Conservation (phyloP, 2,888 invertebrate genomes). For the Drosophila mimica region DNA sequence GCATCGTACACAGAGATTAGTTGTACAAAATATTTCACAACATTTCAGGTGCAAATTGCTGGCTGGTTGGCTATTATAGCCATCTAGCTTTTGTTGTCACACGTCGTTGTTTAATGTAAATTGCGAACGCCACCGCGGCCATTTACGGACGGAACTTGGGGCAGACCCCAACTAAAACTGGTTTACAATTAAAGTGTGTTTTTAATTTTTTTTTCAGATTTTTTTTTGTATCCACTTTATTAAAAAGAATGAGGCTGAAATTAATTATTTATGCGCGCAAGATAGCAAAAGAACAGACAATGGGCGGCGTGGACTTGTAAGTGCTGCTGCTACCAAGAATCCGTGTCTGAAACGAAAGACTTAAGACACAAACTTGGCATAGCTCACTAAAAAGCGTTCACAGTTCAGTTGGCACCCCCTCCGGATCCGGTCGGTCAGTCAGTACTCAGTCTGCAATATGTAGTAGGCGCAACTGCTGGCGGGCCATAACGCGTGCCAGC, state of each 20-base stretch:
- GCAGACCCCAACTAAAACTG: slow-evolving; percentile 60
- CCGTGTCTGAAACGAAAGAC: slow-evolving; percentile 48
- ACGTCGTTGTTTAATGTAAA: slow-evolving; percentile 64
- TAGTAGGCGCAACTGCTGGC: slow-evolving; percentile 20
- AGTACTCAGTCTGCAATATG: slow-evolving; percentile 8
- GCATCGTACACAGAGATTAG: slow-evolving; percentile 52
- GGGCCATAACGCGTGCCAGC: slow-evolving; percentile 70
- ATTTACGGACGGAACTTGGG: slow-evolving; percentile 64
- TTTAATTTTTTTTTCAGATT: slow-evolving; percentile 42
- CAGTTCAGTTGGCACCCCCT: slow-evolving; percentile 69
- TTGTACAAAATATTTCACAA: slow-evolving; percentile 64
- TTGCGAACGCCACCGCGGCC: slow-evolving; percentile 54
- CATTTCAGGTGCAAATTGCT: slow-evolving; percentile 56
- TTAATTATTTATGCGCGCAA: slow-evolving; percentile 74
- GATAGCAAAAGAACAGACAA: slow-evolving; percentile 48
- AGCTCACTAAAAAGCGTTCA: slow-evolving; percentile 49
- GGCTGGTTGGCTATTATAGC: slow-evolving; percentile 26
- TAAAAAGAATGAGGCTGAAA: slow-evolving; percentile 63
- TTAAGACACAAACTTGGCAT: slow-evolving; percentile 61
- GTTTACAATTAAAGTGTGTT: slow-evolving; percentile 74
- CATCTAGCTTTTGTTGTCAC: slow-evolving; percentile 49
- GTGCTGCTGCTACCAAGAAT: slow-evolving; percentile 40
- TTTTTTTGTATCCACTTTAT: slow-evolving; percentile 36
- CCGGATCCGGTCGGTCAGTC: slow-evolving; percentile 16
- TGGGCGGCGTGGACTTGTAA: slow-evolving; percentile 43